phyloP scores from a whole-genome alignment of 2,113 vertebrate species.

The Actenoides lindsayi region DNA sequence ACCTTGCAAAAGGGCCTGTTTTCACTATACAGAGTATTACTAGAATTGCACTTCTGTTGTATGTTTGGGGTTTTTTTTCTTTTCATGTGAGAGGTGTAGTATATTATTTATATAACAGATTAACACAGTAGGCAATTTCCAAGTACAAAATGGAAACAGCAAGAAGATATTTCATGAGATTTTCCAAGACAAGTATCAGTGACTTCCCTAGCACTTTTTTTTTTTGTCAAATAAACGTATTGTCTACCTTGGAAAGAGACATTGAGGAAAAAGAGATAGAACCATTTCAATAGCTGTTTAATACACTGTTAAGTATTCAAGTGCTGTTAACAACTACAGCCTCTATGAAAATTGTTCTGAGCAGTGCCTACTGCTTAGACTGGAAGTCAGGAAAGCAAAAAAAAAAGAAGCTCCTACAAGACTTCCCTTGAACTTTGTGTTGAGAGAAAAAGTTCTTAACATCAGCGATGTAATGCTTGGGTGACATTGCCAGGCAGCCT shows the following conservation, averaged over 20 bases:
- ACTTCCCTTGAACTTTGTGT: not conserved
- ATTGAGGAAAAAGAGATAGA: not conserved
- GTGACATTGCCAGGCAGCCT: not conserved
- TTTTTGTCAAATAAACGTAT: not conserved
- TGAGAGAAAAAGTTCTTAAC: not conserved
- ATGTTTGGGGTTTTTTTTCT: not conserved
- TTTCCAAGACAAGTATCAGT: not conserved
- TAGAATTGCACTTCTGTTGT: not conserved
- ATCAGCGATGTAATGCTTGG: fast-evolving
- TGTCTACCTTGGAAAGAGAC: not conserved
- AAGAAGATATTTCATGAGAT: not conserved
- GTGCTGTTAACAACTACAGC: not conserved
- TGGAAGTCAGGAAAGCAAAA: not conserved
- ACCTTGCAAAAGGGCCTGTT: not conserved
- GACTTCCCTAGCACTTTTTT: not conserved
- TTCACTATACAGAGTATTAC: not conserved
- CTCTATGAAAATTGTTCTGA: not conserved
- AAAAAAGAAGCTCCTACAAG: not conserved
- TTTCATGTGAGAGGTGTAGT: not conserved
- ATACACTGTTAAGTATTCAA: not conserved
- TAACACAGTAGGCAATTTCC: not conserved
- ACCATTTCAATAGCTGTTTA: not conserved
- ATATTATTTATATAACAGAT: not conserved
- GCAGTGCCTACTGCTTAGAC: not conserved
- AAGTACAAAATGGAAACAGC: not conserved